Base-by-base conservation (phyloP, 23 tunicate genomes). In the Ascidia mentula region DNA sequence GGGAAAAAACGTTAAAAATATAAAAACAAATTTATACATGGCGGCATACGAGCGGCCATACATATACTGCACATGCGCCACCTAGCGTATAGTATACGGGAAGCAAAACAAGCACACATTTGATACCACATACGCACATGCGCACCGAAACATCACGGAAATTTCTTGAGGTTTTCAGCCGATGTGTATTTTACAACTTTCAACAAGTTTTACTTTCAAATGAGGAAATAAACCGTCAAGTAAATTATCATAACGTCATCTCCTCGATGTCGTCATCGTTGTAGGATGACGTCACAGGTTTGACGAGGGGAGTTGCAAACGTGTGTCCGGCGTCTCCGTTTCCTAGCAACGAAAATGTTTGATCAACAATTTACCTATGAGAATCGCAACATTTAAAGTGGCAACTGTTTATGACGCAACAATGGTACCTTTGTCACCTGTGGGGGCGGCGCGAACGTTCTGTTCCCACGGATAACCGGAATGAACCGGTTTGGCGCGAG, bases 391-490 rank as follows among this genome's bases (percentile, higher is more conserved):
- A n/a, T n/a, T n/a, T n/a, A n/a, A n/a, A n/a, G n/a, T n/a, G n/a
- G n/a, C n/a, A n/a, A n/a, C 65, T 53, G 22, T 26, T 53, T 53
- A 20, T 42, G 15, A 42, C 15, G 1, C 24, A 20, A 53, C 65
- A 53, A 20, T 26, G 24, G 24, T 53, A 53, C 65, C 65, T 53
- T 84, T 46, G 31, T 30, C 84, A 22, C 60, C 60, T n/a, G n/a
- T n/a, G 32, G 77, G 31, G 13, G 90, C 80, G 0, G 97, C 72
- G 0, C 82, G 75, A 28, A 91, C 90, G 60, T 91, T 84, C 39
- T 60, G 77, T 61, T 91, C 97, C 97, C 97, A 91, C 18, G 97
- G 97, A 40, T 91, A 91, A 45, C 90, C 90, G 0, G 97, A 85
- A 82, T 91, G 97, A 38, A 91, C 86, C 13, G 97, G 97, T 71